Base-by-base conservation (phyloP, 2,888 invertebrate genomes). In the Merodon equestris region DNA sequence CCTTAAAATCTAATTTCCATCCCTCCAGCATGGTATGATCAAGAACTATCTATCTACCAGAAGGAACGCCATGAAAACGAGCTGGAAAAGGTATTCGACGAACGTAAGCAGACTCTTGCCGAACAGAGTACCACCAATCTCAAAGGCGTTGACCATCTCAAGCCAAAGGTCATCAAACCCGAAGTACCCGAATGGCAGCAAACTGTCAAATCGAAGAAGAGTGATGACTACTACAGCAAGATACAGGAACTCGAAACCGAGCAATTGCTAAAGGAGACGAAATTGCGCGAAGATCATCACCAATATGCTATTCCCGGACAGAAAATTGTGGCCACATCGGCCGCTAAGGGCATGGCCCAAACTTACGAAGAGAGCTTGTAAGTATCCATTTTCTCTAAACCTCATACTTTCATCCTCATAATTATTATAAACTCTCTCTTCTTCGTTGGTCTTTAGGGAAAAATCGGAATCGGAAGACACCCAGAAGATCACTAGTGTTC, bases 251-350 rank as follows among this genome's bases (percentile, higher is more conserved):
- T 97, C 54, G 97, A 96, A 88, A 95, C 94, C 82, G 94, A 94
- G 83, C 96, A 96, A 89, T 91, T 96, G 42, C 90, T 93, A 14
- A 96, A 95, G 87, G 96, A 96, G 87, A 92, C 93, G 76, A 92
- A 93, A 84, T 88, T 95, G 71, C 91, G 96, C 75, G 95, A 95
- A 89, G 89, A 93, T 45, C 91, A 91, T 56, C 96, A 95, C 88
- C 96, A 96, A 86, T 95, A 93, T 86, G 94, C 95, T 34, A 93
- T 96, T 84, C 95, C 96, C 63, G 96, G 96, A 4, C 95, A 96
- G 79, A 95, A 94, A 86, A 90, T 96, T 56, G 92, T 94, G 1
- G 93, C 91, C 85, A 94, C 95, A 27, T 94, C 95, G 3, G 89
- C 95, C 81, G 93, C 96, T 44, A 94, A 93, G 89, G 95, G 95